phyloP scores from a whole-genome alignment of 2,113 vertebrate genomes.

The Neogobius melanostomus region DNA sequence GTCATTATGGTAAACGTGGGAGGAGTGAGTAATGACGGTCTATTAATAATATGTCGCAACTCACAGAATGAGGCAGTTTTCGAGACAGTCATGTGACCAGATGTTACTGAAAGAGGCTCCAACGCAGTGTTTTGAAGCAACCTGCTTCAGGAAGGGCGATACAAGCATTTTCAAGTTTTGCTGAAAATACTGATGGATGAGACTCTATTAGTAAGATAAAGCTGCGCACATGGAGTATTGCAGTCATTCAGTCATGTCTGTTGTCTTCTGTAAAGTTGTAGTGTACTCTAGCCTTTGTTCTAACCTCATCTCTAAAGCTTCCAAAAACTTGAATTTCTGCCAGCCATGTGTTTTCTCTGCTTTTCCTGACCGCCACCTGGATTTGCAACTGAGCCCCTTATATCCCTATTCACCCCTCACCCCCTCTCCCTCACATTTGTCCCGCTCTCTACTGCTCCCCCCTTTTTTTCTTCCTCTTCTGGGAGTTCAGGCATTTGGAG shows the following conservation, averaged over 20 bases:
- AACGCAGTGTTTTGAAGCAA: too few species aligned
- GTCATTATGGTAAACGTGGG: too few species aligned
- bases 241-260: slow-evolving; percentile 14
- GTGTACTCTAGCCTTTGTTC: slow-evolving; percentile 1
- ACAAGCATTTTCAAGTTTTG: background rate
- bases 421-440: slow-evolving; percentile 59
- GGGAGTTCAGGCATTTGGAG: slow-evolving; percentile 83
- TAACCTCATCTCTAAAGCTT: slow-evolving; percentile 15
- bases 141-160: background rate
- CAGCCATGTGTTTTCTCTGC: slow-evolving; percentile 17
- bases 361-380: slow-evolving; percentile 52
- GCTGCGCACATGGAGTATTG: background rate
- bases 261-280: background rate
- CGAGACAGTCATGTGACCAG: too few species aligned
- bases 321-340: slow-evolving; percentile 20
- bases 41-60: too few species aligned
- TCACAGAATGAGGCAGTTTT: too few species aligned
- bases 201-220: background rate
- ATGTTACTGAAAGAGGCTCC: too few species aligned
- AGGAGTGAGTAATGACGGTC: too few species aligned
- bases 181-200: background rate
- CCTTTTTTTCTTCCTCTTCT: slow-evolving; percentile 65
- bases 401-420: slow-evolving; percentile 59
- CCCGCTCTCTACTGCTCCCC: slow-evolving; percentile 48
- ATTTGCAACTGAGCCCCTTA: slow-evolving; percentile 48